These are phyloP conservation scores for Shargacucullia verbasci DNA, from an alignment of 2,888 invertebrate species.

Conservation along the genomic window DNA sequence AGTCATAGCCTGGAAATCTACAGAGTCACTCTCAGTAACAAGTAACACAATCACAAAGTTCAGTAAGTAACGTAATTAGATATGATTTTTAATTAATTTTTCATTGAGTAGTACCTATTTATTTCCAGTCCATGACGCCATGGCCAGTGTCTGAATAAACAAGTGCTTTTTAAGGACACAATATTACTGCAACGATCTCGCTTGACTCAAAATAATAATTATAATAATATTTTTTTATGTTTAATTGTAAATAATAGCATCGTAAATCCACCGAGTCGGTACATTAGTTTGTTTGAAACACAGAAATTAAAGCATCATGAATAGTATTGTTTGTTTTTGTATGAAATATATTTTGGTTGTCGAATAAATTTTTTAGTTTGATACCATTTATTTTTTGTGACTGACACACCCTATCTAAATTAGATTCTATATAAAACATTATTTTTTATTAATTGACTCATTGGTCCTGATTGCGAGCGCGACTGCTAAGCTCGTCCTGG, in stretches of 20 bases:
- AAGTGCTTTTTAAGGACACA: slow-evolving; percentile 16
- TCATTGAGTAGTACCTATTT: no score
- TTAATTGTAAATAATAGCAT: slow-evolving; percentile 51
- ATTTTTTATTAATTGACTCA: no score
- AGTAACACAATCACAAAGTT: background rate
- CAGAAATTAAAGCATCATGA: slow-evolving; percentile 17
- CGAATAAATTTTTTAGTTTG: slow-evolving; percentile 46
- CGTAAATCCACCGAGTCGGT: slow-evolving; percentile 57
- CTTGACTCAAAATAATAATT: slow-evolving; percentile 52
- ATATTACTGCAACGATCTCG: slow-evolving; percentile 60
- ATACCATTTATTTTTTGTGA: slow-evolving; percentile 24
- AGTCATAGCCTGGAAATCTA: slow-evolving; percentile 17
- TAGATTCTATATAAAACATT: no score
- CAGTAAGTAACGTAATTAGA: no score
- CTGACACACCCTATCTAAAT: slow-evolving; percentile 2
- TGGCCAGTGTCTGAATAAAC: slow-evolving; percentile 1
- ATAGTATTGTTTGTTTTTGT: slow-evolving; percentile 36
- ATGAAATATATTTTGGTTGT: slow-evolving; percentile 39
- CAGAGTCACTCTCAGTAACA: no score
- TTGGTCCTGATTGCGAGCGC: no score
- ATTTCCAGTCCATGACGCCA: slow-evolving; percentile 2
- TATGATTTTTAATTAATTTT: no score
- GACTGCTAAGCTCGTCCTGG: no score
- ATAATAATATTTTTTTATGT: slow-evolving; percentile 24
- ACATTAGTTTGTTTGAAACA: slow-evolving; percentile 32